Percentiles rank a stretch among this genome's conserved stretches.
Conservation (phyloP, 2,797 vertebrate species). For the Melanotaenia trifasciata region DNA sequence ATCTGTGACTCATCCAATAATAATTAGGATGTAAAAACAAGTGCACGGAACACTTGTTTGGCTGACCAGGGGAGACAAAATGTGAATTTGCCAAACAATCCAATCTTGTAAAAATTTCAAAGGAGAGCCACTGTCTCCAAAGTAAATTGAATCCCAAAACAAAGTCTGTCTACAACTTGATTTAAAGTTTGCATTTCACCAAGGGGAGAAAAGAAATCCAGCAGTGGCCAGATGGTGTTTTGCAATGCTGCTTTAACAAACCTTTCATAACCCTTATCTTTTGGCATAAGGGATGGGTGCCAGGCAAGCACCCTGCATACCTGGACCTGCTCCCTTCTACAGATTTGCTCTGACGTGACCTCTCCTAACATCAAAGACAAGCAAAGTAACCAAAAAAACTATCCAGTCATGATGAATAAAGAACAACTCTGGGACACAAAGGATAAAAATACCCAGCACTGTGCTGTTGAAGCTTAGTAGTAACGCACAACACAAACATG, state of each 20-base stretch:
- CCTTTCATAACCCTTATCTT: slow-evolving; percentile 65
- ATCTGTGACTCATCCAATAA: slow-evolving; percentile 39
- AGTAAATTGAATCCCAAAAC: slow-evolving; percentile 45
- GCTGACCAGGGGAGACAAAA: slow-evolving; percentile 1
- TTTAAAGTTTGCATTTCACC: slow-evolving; percentile 58
- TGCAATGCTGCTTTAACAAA: slow-evolving; percentile 50
- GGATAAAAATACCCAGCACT: slow-evolving; percentile 25
- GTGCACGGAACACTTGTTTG: slow-evolving; percentile 22
- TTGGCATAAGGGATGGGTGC: slow-evolving; percentile 47
- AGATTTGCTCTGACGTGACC: slow-evolving; percentile 53
- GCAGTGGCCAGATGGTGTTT: slow-evolving; percentile 67
- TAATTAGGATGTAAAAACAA: slow-evolving; percentile 47
- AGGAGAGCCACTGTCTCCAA: slow-evolving; percentile 36
- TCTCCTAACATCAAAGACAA: slow-evolving; percentile 71
- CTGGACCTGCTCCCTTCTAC: slow-evolving; percentile 56
- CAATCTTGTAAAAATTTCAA: slow-evolving; percentile 40
- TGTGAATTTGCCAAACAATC: slow-evolving; percentile 29
- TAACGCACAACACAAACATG: slow-evolving; percentile 35
- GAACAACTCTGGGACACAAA: slow-evolving; percentile 30
- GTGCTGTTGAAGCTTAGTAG: slow-evolving; percentile 15
- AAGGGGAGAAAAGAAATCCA: slow-evolving; percentile 17
- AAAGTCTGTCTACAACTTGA: slow-evolving; percentile 38
- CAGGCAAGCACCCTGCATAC: slow-evolving; percentile 65
- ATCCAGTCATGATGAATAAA: slow-evolving; percentile 49
- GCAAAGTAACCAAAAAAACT: slow-evolving; percentile 41